Evolutionary conservation across 2,888 invertebrate species (phyloP).

Genomic region (Linnaemya tessellans): DNA sequence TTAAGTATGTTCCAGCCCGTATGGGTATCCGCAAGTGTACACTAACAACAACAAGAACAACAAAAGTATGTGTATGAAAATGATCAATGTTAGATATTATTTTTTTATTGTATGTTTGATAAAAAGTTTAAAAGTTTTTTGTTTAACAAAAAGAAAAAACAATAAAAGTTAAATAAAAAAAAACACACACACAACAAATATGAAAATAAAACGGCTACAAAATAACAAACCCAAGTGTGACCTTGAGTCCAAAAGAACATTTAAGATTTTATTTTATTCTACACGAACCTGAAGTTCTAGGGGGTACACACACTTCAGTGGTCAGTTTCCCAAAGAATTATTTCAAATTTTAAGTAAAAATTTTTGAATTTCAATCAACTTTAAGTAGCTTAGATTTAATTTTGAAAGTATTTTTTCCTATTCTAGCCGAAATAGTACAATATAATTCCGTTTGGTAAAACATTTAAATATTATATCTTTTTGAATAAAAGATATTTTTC

Average conservation of each 20-base stretch:
- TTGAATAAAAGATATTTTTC: too few species aligned
- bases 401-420: too few species aligned
- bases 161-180: not conserved
- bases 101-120: conserved; percentile 26
- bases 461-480: too few species aligned
- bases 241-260: conserved; percentile 42
- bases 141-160: conserved; percentile 40
- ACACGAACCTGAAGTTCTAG: not conserved
- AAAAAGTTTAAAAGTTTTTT: conserved; percentile 13
- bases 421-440: too few species aligned
- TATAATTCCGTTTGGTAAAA: too few species aligned
- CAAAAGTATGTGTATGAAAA: conserved; percentile 3
- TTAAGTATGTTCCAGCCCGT: not conserved
- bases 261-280: conserved; percentile 4
- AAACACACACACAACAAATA: not conserved
- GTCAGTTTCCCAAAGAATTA: not conserved
- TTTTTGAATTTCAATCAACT: too few species aligned
- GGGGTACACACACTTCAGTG: not conserved
- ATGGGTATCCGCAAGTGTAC: conserved; percentile 6
- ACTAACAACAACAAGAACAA: not conserved
- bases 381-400: too few species aligned
- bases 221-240: not conserved
- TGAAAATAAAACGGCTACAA: not conserved
- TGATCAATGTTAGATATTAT: conserved; percentile 11
- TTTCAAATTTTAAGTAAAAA: not conserved